Conservation (phyloP, 2,888 invertebrate genomes). For the Drosophila neoperkinsi region DNA sequence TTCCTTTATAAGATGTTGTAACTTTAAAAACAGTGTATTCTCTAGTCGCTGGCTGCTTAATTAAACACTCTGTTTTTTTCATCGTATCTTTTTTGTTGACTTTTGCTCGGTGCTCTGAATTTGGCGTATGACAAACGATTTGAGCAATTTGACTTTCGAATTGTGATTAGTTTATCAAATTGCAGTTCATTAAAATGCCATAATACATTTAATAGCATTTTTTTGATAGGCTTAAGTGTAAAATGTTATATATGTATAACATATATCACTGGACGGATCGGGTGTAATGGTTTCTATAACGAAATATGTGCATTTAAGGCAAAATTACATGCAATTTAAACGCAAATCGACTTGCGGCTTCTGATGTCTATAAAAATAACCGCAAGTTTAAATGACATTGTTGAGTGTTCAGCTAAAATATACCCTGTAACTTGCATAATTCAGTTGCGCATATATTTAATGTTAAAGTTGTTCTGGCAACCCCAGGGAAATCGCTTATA, state of each 20-base stretch:
- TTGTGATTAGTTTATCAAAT: constrained; percentile 74
- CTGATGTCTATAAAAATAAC: neutral
- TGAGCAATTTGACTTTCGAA: constrained; percentile 73
- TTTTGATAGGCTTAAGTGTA: constrained; percentile 13
- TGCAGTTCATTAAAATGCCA: constrained; percentile 68
- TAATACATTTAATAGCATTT: constrained; percentile 55
- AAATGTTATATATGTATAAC: neutral
- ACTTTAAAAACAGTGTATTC: constrained; percentile 10
- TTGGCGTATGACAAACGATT: constrained; percentile 71
- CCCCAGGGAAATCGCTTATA: neutral
- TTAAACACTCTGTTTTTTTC: neutral
- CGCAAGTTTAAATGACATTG: neutral
- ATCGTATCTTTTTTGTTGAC: constrained; percentile 11
- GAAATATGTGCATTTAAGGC: constrained; percentile 34
- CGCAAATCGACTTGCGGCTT: constrained; percentile 37
- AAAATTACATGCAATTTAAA: constrained; percentile 38
- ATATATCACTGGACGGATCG: constrained; percentile 2
- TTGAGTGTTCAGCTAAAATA: neutral
- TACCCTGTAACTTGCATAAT: constrained; percentile 1
- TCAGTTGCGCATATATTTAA: neutral
- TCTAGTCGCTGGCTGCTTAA: neutral
- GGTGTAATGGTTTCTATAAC: constrained; percentile 16
- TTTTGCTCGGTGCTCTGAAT: constrained; percentile 49
- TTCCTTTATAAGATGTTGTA: neutral
- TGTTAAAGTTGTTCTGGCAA: neutral